Conservation (phyloP, 2,888 invertebrate genomes). For the Crioceris asparagi region DNA sequence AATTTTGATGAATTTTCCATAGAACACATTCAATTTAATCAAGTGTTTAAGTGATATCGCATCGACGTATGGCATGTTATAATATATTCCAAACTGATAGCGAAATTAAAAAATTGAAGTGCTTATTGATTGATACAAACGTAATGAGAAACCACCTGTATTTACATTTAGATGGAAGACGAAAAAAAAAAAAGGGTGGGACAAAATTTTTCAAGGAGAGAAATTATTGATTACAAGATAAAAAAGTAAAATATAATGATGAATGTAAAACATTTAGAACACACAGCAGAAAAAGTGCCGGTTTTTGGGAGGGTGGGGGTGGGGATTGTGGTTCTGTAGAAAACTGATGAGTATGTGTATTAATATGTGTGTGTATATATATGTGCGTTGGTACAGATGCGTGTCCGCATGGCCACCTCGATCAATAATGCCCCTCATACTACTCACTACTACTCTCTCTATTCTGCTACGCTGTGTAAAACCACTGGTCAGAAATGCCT, state of each 20-base stretch:
- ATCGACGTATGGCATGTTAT: too few species aligned
- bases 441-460: too few species aligned
- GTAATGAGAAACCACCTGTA: conserved; percentile 27
- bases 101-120: too few species aligned
- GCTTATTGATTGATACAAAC: too few species aligned
- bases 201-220: too few species aligned
- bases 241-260: conserved; percentile 38
- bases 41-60: too few species aligned
- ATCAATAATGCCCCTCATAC: conserved; percentile 40
- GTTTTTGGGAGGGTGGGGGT: conserved; percentile 30
- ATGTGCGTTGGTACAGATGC: conserved; percentile 31
- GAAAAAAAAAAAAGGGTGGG: too few species aligned
- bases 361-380: conserved; percentile 11
- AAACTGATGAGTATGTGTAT: conserved; percentile 6
- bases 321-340: too few species aligned
- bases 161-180: conserved; percentile 13
- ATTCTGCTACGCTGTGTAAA: conserved; percentile 35
- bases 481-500: conserved; percentile 39
- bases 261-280: conserved; percentile 35
- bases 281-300: conserved; percentile 32
- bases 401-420: conserved; percentile 30
- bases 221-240: too few species aligned
- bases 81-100: too few species aligned
- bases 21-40: too few species aligned
- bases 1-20: too few species aligned